Base-by-base conservation (phyloP, 2,888 invertebrate genomes). In the Drosophila koepferae region DNA sequence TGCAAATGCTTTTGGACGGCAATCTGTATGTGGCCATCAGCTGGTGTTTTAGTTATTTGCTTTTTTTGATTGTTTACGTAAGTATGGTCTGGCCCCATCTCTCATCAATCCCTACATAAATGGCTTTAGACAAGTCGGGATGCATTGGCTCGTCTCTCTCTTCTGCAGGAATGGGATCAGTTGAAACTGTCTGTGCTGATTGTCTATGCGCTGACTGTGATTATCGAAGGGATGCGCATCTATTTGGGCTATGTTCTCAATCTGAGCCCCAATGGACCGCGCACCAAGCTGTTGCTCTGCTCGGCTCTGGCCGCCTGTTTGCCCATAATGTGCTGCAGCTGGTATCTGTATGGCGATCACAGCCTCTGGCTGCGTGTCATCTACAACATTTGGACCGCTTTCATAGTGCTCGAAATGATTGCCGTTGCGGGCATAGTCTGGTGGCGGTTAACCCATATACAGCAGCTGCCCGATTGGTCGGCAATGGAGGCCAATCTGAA, bases 1-100 rank as follows among this genome's bases (percentile, higher is more conserved):
- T 72, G 18, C 77, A 77, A 23, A 49, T 77, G 7, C 36, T 80
- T 1, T 36, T 77, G 14, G 46, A 75, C 3, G 8, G 58, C 5
- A 71, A 80, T 46, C 40, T 67, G 8, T 59, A 48, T 3, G n/a
- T 78, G 36, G 18, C 49, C 9, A 3, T 2, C 1, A n/a, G 28
- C 2, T 77, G 79, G 76, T 14, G 36, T 6, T 0, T 40, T 2
- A 14, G 55, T 9, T 63, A 62, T 20, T 1, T 72, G 4, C 5
- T 63, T 2, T 12, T 16, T 5, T 1, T 44, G 28, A 1, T 41
- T 10, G 16, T 46, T 5, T 46, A 58, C 53, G 34, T 56, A 34
- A 14, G 61, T 44, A 31, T 20, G 1, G 3, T 20, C 20, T 20
- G 20, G 20, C 3, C 41, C 36, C 36, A 38, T 14, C 20, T 20